Evolutionary conservation across 2,113 vertebrate genomes (phyloP).

Genomic region (Ptychochromis oligacanthus): DNA sequence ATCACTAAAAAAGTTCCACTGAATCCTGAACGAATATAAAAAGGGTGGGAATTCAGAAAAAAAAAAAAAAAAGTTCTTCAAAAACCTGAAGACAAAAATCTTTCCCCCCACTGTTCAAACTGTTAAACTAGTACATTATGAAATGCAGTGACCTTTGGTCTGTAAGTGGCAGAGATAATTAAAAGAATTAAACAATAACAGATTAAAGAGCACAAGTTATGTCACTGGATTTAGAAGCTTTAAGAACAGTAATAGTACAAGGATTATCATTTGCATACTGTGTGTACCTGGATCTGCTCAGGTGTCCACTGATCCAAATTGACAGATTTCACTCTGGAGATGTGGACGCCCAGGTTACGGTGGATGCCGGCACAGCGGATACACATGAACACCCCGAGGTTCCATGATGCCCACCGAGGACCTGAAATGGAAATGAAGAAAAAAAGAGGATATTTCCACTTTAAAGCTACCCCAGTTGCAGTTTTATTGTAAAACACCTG

Average conservation of each 20-base stretch:
- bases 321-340: conserved; percentile 98
- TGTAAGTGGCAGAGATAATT: not conserved
- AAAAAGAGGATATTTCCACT: not conserved
- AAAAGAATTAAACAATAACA: not conserved
- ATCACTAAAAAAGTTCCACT: no score
- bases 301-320: conserved; percentile 98
- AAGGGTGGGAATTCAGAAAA: no score
- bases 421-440: conserved; percentile 74
- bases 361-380: conserved; percentile 99
- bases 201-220: not conserved
- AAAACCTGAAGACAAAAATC: not conserved
- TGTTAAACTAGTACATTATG: not conserved
- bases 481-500: not conserved
- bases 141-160: not conserved
- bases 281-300: conserved; percentile 97
- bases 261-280: not conserved
- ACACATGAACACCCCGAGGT: conserved; percentile 98
- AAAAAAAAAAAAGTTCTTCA: no score
- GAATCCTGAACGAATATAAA: not conserved
- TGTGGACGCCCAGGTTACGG: conserved; percentile 98
- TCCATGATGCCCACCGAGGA: conserved; percentile 99
- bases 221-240: not conserved
- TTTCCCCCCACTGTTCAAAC: not conserved
- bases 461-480: not conserved
- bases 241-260: not conserved